These are phyloP conservation scores for Drosophila neonasuta DNA, from an alignment of 2,888 invertebrate genomes.

Conservation along the genomic window DNA sequence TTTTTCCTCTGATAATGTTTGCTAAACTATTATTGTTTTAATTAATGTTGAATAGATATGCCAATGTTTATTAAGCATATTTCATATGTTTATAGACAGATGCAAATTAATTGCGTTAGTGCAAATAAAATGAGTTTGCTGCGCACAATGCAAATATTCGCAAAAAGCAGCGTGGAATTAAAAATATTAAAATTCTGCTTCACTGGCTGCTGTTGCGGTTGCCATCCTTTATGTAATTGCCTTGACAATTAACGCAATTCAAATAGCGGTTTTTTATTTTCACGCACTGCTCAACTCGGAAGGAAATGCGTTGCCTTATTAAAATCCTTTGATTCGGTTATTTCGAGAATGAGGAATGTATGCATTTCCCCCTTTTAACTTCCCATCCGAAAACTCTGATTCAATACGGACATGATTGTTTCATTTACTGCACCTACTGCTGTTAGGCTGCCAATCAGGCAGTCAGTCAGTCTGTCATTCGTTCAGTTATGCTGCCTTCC, in stretches of 20 bases:
- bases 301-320: neutral
- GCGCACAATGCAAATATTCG: conserved; percentile 29
- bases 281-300: neutral
- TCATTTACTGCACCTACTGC: neutral
- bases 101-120: conserved; percentile 52
- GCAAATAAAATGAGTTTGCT: conserved; percentile 47
- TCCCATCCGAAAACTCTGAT: neutral
- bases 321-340: neutral
- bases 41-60: conserved; percentile 62
- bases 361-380: neutral
- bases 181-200: conserved; percentile 41
- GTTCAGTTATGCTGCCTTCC: neutral
- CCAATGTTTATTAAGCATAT: conserved; percentile 55
- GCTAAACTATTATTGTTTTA: conserved; percentile 49
- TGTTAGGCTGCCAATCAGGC: neutral
- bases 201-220: conserved; percentile 21
- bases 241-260: conserved; percentile 36
- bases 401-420: neutral
- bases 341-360: neutral
- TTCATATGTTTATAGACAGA: conserved; percentile 19
- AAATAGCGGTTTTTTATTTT: conserved; percentile 18
- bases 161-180: conserved; percentile 26
- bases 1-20: neutral
- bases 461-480: conserved; percentile 3
- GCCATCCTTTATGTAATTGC: conserved; percentile 38